These are phyloP conservation scores for Malacoctenus gilli DNA, from an alignment of 2,797 vertebrate genomes.

Conservation along the genomic window DNA sequence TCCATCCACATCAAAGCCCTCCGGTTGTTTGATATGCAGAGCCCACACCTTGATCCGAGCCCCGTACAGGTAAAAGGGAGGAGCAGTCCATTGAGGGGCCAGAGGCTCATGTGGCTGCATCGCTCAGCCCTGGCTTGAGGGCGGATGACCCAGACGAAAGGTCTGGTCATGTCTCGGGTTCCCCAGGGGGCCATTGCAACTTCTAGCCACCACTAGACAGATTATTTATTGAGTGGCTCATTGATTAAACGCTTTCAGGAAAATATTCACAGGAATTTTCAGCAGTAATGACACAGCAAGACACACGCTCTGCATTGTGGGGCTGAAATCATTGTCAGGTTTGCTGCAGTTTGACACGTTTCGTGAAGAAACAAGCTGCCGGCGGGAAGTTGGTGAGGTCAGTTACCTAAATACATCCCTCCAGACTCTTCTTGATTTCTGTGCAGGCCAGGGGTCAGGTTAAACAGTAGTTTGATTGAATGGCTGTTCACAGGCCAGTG, in stretches of 20 bases:
- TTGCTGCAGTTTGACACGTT: slow-evolving; percentile 2
- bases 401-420: slow-evolving; percentile 61
- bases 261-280: slow-evolving; percentile 41
- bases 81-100: slow-evolving; percentile 76
- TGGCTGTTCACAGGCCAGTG: slow-evolving; percentile 84
- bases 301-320: slow-evolving; percentile 2
- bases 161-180: slow-evolving; percentile 74
- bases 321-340: neutral
- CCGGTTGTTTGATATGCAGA: slow-evolving; percentile 84
- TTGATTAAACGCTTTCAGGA: slow-evolving; percentile 57
- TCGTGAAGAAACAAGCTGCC: slow-evolving; percentile 6
- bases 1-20: slow-evolving; percentile 84
- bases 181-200: slow-evolving; percentile 73
- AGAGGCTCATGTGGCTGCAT: slow-evolving; percentile 68
- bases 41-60: slow-evolving; percentile 82
- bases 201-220: slow-evolving; percentile 58
- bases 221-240: slow-evolving; percentile 61
- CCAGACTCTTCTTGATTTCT: slow-evolving; percentile 73
- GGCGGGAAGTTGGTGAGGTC: slow-evolving; percentile 43
- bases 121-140: slow-evolving; percentile 77
- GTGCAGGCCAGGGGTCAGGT: slow-evolving; percentile 78
- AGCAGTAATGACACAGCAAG: slow-evolving; percentile 9
- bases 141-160: slow-evolving; percentile 79
- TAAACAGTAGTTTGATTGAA: slow-evolving; percentile 88
- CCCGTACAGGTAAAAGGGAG: slow-evolving; percentile 83